These are phyloP conservation scores for Drosophila takahashii DNA, from an alignment of 1,140 invertebrate genomes.

Conservation along the genomic window DNA sequence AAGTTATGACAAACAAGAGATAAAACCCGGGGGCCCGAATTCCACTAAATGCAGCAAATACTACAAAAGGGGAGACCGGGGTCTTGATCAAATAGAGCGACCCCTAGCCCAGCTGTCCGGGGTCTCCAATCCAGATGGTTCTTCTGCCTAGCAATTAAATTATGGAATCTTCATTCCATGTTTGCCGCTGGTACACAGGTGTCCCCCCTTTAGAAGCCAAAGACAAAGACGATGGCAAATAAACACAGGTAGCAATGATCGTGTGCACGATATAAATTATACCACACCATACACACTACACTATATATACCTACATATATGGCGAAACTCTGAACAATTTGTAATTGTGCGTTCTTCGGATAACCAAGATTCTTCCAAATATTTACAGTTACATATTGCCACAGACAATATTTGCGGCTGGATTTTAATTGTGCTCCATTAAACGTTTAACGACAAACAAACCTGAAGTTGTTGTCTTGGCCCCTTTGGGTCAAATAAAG, in stretches of 20 bases:
- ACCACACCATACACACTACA: neutral
- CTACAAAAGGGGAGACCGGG: constrained; percentile 9
- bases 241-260: constrained; percentile 71
- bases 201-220: constrained; percentile 17
- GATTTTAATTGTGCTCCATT: constrained; percentile 69
- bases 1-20: constrained; percentile 57
- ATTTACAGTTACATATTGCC: constrained; percentile 72
- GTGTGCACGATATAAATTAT: constrained; percentile 32
- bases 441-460: constrained; percentile 48
- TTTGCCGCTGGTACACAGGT: constrained; percentile 57
- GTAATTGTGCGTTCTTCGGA: constrained; percentile 70
- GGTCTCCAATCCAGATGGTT: constrained; percentile 15
- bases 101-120: constrained; percentile 12
- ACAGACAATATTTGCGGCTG: constrained; percentile 60
- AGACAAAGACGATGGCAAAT: constrained; percentile 54
- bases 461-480: constrained; percentile 39
- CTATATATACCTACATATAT: constrained; percentile 6
- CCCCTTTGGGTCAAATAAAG: constrained; percentile 62
- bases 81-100: constrained; percentile 54
- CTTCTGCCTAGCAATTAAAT: constrained; percentile 28
- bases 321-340: constrained; percentile 75
- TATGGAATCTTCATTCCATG: constrained; percentile 55
- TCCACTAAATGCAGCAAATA: constrained; percentile 63
- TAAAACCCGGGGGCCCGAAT: constrained; percentile 38
- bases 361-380: constrained; percentile 51